Evolutionary conservation across 1,140 invertebrate genomes (phyloP).

Genomic region (Teleogryllus occipitalis): DNA sequence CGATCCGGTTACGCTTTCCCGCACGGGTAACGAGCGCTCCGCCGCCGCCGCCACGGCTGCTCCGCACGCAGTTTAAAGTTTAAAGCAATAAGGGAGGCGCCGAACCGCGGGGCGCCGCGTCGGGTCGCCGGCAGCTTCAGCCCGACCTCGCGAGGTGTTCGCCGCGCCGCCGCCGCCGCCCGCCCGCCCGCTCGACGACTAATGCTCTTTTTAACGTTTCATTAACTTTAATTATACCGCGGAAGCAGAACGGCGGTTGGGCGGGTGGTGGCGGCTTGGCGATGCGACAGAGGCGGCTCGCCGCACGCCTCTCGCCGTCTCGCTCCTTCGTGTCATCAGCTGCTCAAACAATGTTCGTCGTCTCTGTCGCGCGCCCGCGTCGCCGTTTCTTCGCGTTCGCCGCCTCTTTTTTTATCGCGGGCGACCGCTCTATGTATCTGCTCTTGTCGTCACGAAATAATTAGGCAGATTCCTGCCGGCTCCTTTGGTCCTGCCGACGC

Average conservation of each 20-base stretch:
- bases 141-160: too few relatives aligned
- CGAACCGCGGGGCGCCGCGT: background rate
- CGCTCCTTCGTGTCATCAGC: too few relatives aligned
- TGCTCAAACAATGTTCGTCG: background rate
- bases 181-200: background rate
- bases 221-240: constrained; percentile 13
- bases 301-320: background rate
- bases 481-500: background rate
- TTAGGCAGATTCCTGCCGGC: constrained; percentile 11
- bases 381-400: background rate
- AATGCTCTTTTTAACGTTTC: constrained; percentile 11
- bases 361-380: background rate
- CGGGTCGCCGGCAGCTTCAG: too few relatives aligned
- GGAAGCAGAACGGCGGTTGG: background rate
- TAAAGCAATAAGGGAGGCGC: background rate
- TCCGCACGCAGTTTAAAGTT: background rate
- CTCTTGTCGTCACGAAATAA: constrained; percentile 7
- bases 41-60: too few relatives aligned
- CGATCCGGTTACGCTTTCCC: background rate
- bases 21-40: background rate
- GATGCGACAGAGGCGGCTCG: background rate
- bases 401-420: background rate
- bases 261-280: background rate
- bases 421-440: background rate
- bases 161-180: too few relatives aligned